Evolutionary conservation across 2,113 vertebrate species (phyloP).

Genomic region (Stigmatopora argus): DNA sequence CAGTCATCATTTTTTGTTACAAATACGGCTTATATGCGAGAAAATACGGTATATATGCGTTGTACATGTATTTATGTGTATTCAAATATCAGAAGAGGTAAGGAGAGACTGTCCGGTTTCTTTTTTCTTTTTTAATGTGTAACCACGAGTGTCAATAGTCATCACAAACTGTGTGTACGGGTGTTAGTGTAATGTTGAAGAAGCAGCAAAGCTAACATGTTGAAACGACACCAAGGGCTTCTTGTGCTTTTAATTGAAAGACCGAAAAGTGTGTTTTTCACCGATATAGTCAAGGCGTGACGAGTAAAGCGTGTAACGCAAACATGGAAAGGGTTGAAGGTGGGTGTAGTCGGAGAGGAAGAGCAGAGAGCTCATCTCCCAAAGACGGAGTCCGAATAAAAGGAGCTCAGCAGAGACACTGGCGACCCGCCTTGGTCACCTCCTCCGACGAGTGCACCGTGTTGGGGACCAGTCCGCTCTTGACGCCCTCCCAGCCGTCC

Average conservation of each 20-base stretch:
- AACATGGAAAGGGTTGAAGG: background rate
- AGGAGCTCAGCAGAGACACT: constrained; percentile 79
- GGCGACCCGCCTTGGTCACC: constrained; percentile 85
- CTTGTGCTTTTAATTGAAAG: constrained; percentile 5
- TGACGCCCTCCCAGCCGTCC: constrained; percentile 97
- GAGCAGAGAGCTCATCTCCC: background rate
- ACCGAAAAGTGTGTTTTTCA: background rate
- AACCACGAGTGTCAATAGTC: background rate
- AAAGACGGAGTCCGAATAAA: constrained; percentile 8
- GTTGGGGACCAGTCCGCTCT: constrained; percentile 94
- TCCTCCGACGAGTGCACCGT: constrained; percentile 92
- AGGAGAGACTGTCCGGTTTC: background rate
- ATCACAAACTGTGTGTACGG: background rate
- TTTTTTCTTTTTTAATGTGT: background rate
- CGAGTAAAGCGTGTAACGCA: constrained; percentile 1
- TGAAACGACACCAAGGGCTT: background rate
- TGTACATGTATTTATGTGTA: background rate
- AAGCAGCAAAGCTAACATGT: constrained; percentile 1
- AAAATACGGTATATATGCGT: background rate
- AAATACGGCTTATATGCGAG: no score
- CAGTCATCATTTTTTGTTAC: no score
- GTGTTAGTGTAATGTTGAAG: background rate
- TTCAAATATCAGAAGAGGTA: background rate
- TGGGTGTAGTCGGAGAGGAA: background rate
- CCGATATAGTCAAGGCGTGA: background rate